phyloP scores from a whole-genome alignment of 2,888 invertebrate species.

The Drosophila sordidapex region DNA sequence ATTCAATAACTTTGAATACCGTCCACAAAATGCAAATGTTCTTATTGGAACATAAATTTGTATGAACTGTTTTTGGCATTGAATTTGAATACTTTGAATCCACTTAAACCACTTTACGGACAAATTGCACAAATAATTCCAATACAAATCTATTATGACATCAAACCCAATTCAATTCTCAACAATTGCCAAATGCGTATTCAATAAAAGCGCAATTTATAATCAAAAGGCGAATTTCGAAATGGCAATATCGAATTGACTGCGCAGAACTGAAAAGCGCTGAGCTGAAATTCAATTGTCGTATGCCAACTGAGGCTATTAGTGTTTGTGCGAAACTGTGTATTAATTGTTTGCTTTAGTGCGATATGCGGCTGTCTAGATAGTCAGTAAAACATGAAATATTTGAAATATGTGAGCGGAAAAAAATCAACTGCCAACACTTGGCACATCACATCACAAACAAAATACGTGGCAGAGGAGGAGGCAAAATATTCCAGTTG shows the following conservation, averaged over 20 bases:
- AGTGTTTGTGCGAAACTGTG: constrained; percentile 1
- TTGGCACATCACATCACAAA: constrained; percentile 42
- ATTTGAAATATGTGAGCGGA: constrained; percentile 71
- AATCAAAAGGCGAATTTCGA: constrained; percentile 39
- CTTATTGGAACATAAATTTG: background rate
- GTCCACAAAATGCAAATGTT: background rate
- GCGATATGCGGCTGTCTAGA: constrained; percentile 24
- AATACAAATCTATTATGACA: constrained; percentile 3
- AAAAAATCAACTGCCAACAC: constrained; percentile 70
- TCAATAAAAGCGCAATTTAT: constrained; percentile 26
- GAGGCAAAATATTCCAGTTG: constrained; percentile 34
- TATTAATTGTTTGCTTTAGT: constrained; percentile 37
- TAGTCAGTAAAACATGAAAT: constrained; percentile 76
- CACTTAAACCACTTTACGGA: background rate
- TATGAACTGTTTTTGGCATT: background rate
- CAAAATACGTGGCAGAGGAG: constrained; percentile 16
- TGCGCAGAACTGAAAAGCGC: constrained; percentile 38
- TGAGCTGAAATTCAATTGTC: constrained; percentile 52
- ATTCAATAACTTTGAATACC: background rate
- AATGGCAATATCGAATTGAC: constrained; percentile 55
- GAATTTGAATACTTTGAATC: background rate
- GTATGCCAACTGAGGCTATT: background rate
- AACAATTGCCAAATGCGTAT: constrained; percentile 12
- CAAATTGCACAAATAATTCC: constrained; percentile 6
- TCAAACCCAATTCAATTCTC: background rate